A percentile compares a stretch with the other conserved stretches of the same genome.
phyloP scores from a whole-genome alignment of 2,797 vertebrate genomes.

The Arrhamphus sclerolepis region DNA sequence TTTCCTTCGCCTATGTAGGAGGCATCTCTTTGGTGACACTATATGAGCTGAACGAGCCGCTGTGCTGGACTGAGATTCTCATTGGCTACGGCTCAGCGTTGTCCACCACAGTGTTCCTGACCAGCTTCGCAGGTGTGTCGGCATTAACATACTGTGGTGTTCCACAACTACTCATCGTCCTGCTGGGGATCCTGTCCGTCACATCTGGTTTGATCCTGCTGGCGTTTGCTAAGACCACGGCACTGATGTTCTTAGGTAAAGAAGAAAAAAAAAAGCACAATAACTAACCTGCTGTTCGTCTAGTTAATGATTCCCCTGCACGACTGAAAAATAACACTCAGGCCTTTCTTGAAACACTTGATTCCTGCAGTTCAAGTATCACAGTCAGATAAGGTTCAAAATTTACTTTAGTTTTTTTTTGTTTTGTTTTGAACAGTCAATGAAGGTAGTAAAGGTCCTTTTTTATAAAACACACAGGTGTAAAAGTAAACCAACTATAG shows the following conservation, averaged over 20 bases:
- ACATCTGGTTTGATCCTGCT: constrained; percentile 79
- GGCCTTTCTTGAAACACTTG: too few species aligned
- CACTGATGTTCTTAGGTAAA: constrained; percentile 90
- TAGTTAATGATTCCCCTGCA: too few species aligned
- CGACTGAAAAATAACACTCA: too few species aligned
- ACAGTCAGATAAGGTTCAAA: too few species aligned
- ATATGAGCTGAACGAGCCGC: constrained; percentile 89
- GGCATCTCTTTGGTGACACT: constrained; percentile 82
- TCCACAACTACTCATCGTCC: constrained; percentile 83
- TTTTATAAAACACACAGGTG: too few species aligned
- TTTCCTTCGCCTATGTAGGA: constrained; percentile 82
- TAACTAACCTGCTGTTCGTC: too few species aligned
- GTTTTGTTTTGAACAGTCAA: too few species aligned
- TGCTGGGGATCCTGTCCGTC: constrained; percentile 89
- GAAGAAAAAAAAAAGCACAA: not conserved
- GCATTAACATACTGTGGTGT: constrained; percentile 84
- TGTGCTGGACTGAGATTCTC: constrained; percentile 94
- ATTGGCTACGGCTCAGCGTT: constrained; percentile 92
- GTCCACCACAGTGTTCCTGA: constrained; percentile 83
- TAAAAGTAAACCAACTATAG: too few species aligned
- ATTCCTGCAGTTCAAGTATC: too few species aligned
- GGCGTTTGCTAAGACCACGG: constrained; percentile 88
- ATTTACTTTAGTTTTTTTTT: too few species aligned
- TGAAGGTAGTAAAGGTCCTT: too few species aligned
- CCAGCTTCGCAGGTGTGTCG: constrained; percentile 88